Base-by-base conservation (phyloP, 1,140 invertebrate species). In the Scaptodrosophila lebanonensis region DNA sequence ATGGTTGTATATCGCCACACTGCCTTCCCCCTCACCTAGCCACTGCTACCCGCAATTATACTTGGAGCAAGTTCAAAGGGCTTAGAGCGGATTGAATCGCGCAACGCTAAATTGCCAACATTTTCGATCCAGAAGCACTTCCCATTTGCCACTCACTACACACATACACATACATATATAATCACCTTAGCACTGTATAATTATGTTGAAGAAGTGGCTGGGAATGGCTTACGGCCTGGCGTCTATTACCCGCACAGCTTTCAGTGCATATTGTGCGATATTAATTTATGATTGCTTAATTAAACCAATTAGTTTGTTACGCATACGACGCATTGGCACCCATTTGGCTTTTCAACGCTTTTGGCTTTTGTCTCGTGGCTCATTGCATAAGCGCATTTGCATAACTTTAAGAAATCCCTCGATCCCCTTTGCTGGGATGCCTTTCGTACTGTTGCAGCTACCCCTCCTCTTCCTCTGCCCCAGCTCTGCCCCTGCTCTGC, bases 221-320 rank as follows among this genome's bases (percentile, higher is more conserved):
- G 60, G 61, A 58, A 65, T 43, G 66, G 44, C 52, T 70, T 76
- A 71, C 63, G 61, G 45, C 52, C 45, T 40, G 57, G 40, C n/a
- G n/a, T n/a, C n/a, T n/a, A n/a, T n/a, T n/a, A n/a, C n/a, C n/a
- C 43, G 63, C 18, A 58, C 58, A 7, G 63, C 63, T 64, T 50
- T 22, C 9, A 29, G 45, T 61, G 59, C 58, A 59, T 73, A 51
- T 49, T 40, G 43, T 56, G 38, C 12, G 29, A 48, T 48, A 77
- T 77, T 79, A 79, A 77, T 79, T 79, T 68, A 66, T 68, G 73
- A 82, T 79, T 69, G 60, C 68, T 66, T 82, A 82, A 82, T 79
- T 79, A 66, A 79, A 59, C 64, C 73, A 79, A 79, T 79, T 79
- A 79, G 64, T 40, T 35, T 52, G 39, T 44, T 39, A 39, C 66